Evolutionary conservation across 2,797 vertebrate genomes (phyloP), one percentile per base, ranked within the genome.

Genomic region (Hipposideros larvatus): DNA sequence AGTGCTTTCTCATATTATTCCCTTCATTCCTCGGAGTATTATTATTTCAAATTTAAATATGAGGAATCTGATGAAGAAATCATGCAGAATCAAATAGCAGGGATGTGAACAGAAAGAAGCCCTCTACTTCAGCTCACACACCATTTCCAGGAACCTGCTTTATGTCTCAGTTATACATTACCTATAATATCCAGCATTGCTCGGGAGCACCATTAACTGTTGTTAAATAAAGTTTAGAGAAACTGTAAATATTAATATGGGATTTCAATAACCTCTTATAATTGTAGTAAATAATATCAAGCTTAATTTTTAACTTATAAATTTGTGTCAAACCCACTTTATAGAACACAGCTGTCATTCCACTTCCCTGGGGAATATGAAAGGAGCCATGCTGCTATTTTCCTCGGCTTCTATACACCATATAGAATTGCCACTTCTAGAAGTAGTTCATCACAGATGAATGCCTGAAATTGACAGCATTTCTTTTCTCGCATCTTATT

Each of bases 191-290:
- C n/a, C 57, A 88, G 31, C 46, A 83, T 43, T 92, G 43, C 80
- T 84, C 18, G 31, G 51, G 63, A 92, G 26, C 26, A 71, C 83
- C 41, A 41, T 31, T 84, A 96, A 80, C 43, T 96, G 8, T 83
- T 94, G 88, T 87, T 95, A 87, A 95, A 51, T 80, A 91, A 91
- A 96, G 43, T 80, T 94, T 55, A 77, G 61, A 18, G n/a, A 90
- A 93, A 63, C 59, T 65, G 34, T 83, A 85, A 89, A 57, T 87
- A 90, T 91, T 77, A 85, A 93, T 68, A n/a, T 93, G 63, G 48
- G 41, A 77, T 74, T 80, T 74, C 71, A n/a, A 55, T 51, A 82
- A 26, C 43, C 9, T 82, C 77, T 68, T 34, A 90, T 85, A 93
- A 90, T 85, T 96, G 0, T 82, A 65, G 34, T 77, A 85, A 91